A percentile compares a stretch with the other conserved stretches of the same genome.
phyloP scores from a whole-genome alignment of 2,888 invertebrate genomes.

The Acanthococcus lagerstroemiae region DNA sequence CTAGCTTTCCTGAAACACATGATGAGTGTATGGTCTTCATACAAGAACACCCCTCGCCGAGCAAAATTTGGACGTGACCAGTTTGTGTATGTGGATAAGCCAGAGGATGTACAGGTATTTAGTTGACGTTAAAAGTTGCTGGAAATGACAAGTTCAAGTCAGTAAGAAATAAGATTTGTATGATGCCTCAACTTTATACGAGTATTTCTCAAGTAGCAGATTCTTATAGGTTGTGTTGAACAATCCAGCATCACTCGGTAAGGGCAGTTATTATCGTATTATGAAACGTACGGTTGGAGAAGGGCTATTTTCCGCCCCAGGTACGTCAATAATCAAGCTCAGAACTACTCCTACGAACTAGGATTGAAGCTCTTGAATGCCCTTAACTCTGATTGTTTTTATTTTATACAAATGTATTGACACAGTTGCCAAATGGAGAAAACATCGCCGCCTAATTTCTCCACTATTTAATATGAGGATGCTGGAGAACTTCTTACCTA shows the following conservation, averaged over 20 bases:
- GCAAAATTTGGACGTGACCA: no score
- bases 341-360: no score
- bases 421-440: conserved; percentile 44
- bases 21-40: no score
- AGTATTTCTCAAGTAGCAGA: background rate
- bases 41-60: no score
- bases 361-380: no score
- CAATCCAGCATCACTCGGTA: background rate
- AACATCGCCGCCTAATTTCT: conserved; percentile 44
- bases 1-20: no score
- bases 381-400: no score
- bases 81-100: background rate
- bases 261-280: background rate
- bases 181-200: background rate
- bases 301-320: background rate
- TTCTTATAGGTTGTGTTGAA: no score
- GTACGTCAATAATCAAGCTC: background rate
- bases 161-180: background rate
- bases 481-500: conserved; percentile 42
- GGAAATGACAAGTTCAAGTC: background rate
- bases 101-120: background rate
- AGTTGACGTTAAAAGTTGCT: background rate
- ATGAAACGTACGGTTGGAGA: background rate
- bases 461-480: conserved; percentile 46
- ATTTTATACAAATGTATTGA: no score